These are phyloP conservation scores for Gari tellinella DNA, from an alignment of 2,888 invertebrate genomes.

Conservation along the genomic window DNA sequence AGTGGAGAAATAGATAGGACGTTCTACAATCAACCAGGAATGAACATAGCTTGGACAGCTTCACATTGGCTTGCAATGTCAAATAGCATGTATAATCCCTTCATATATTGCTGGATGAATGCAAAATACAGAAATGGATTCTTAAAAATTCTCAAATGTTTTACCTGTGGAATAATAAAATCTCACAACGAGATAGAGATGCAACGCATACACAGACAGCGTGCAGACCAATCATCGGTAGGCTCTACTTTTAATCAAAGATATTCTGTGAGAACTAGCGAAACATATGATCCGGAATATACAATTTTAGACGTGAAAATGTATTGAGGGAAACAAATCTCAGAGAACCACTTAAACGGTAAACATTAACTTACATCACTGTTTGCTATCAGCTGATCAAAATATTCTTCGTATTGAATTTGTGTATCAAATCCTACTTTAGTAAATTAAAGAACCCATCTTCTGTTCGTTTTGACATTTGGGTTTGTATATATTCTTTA, in stretches of 20 bases:
- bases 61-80: conserved; percentile 95
- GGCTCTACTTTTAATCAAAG: conserved; percentile 39
- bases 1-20: conserved; percentile 84
- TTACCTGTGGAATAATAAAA: conserved; percentile 66
- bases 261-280: conserved; percentile 20
- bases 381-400: too few relatives aligned
- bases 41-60: conserved; percentile 73
- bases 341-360: too few relatives aligned
- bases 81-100: conserved; percentile 98
- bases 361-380: too few relatives aligned
- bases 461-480: too few relatives aligned
- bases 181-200: conserved; percentile 54
- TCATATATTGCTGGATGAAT: conserved; percentile 98
- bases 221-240: conserved; percentile 61
- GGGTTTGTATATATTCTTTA: too few relatives aligned
- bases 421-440: too few relatives aligned
- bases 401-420: too few relatives aligned
- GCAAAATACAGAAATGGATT: conserved; percentile 87
- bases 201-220: conserved; percentile 55
- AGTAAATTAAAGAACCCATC: too few relatives aligned
- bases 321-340: too few relatives aligned
- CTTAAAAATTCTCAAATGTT: conserved; percentile 61
- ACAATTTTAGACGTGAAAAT: conserved; percentile 35
- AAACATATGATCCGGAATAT: conserved; percentile 35
- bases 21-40: conserved; percentile 68